A percentile compares a stretch with the other conserved stretches of the same genome.
phyloP scores from a whole-genome alignment of 2,888 invertebrate genomes.

The Camptogramma bilineatum region DNA sequence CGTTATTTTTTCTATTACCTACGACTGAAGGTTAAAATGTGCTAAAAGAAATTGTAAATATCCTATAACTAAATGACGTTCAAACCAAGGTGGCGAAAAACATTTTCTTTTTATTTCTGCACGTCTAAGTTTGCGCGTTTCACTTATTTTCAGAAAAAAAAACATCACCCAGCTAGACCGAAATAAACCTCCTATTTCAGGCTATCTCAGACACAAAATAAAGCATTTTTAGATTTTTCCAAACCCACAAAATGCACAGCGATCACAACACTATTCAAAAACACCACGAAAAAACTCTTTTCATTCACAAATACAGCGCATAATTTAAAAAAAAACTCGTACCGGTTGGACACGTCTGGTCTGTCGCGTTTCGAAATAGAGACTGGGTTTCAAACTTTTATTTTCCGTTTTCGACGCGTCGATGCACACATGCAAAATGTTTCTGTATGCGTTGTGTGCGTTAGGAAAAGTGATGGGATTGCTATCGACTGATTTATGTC shows the following conservation, averaged over 20 bases:
- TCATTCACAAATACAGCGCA: constrained; percentile 37
- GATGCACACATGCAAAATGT: constrained; percentile 50
- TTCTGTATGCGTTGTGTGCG: constrained; percentile 49
- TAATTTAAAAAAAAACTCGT: constrained; percentile 58
- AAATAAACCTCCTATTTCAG: constrained; percentile 78
- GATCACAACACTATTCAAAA: constrained; percentile 39
- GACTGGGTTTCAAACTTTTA: constrained; percentile 61
- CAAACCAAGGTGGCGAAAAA: constrained; percentile 10
- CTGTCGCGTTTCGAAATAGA: constrained; percentile 43
- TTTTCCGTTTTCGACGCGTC: constrained; percentile 69
- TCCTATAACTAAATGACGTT: neutral
- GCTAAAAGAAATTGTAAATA: neutral
- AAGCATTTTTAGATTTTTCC: too few species aligned
- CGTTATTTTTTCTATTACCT: neutral
- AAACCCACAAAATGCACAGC: constrained; percentile 61
- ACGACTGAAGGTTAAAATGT: neutral
- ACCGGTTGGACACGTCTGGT: constrained; percentile 71
- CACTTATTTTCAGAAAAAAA: constrained; percentile 47
- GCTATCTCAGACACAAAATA: constrained; percentile 69
- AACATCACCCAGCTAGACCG: constrained; percentile 61
- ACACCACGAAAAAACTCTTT: constrained; percentile 30
- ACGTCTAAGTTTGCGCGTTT: constrained; percentile 1
- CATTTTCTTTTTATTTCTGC: constrained; percentile 20
- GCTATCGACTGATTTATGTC: constrained; percentile 28
- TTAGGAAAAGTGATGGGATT: constrained; percentile 35